These are phyloP conservation scores for Anseranas semipalmata DNA, from an alignment of 2,113 vertebrate species.

Conservation along the genomic window DNA sequence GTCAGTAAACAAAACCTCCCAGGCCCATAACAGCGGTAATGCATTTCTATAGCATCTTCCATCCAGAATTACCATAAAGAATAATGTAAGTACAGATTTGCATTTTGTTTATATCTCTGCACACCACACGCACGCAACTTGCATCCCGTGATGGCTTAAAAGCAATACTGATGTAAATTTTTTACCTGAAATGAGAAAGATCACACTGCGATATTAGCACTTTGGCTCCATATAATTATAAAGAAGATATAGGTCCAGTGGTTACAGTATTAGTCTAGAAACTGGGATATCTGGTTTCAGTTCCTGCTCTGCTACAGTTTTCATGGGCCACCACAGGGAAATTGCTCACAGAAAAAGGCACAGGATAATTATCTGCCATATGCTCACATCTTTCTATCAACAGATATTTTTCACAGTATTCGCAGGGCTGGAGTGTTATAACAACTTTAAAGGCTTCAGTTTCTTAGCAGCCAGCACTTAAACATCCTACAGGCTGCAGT, in stretches of 20 bases:
- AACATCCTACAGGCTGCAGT: conserved; percentile 65
- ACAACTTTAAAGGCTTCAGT: conserved; percentile 62
- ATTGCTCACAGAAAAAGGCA: conserved; percentile 41
- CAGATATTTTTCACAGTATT: conserved; percentile 67
- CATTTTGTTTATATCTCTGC: conserved; percentile 54
- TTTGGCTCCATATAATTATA: neutral
- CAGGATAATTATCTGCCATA: conserved; percentile 60
- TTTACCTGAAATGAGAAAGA: conserved; percentile 8
- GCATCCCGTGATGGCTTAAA: neutral
- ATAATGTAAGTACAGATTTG: conserved; percentile 55
- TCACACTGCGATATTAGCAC: neutral
- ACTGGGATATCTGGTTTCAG: neutral
- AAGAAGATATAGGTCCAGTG: neutral
- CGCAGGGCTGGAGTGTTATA: conserved; percentile 54
- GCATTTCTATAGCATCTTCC: conserved; percentile 35
- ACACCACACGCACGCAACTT: neutral
- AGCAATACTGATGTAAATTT: neutral
- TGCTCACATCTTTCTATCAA: conserved; percentile 64
- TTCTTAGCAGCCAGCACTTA: conserved; percentile 70
- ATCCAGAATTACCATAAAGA: conserved; percentile 42
- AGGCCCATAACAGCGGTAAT: conserved; percentile 17
- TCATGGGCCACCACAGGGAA: neutral
- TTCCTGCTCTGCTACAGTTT: neutral
- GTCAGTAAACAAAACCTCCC: conserved; percentile 70
- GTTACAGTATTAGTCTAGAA: neutral